Percentiles rank a stretch among this genome's conserved stretches.
These are phyloP conservation scores for Atta cephalotes DNA, from an alignment of 1,140 invertebrate genomes.

Conservation along the genomic window DNA sequence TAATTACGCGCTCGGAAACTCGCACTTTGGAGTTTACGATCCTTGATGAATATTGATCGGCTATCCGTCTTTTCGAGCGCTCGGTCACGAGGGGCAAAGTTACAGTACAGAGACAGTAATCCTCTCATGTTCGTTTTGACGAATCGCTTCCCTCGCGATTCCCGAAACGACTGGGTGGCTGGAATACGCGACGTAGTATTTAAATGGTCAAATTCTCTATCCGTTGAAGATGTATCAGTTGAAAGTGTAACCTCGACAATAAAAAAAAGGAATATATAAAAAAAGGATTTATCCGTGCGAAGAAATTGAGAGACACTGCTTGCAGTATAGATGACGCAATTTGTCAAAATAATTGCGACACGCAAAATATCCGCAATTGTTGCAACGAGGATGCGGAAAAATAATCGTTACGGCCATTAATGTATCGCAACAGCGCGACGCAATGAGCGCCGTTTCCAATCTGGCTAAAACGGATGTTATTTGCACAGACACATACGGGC, in stretches of 20 bases:
- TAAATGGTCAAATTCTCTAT: neutral
- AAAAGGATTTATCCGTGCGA: neutral
- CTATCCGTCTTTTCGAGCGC: constrained; percentile 39
- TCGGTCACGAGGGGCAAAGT: neutral
- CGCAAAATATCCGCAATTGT: neutral
- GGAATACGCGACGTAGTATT: neutral
- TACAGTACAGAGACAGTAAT: neutral
- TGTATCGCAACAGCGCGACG: neutral
- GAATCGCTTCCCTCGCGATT: neutral
- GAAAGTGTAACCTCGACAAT: neutral
- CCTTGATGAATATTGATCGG: constrained; percentile 62
- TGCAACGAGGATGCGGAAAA: constrained; percentile 5
- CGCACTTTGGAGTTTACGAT: constrained; percentile 46
- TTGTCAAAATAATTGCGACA: constrained; percentile 21
- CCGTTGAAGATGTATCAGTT: too few species aligned
- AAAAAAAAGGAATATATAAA: neutral
- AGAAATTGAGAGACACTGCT: neutral
- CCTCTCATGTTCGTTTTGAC: neutral
- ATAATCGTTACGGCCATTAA: constrained; percentile 30
- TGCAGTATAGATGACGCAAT: neutral
- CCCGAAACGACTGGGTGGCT: neutral
- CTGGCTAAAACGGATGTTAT: constrained; percentile 43
- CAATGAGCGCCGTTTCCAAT: constrained; percentile 18
- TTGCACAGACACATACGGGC: constrained; percentile 21
- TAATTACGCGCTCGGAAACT: constrained; percentile 52